These are phyloP conservation scores for Epinephelus fuscoguttatus DNA, from an alignment of 2,113 vertebrate genomes.

Conservation along the genomic window DNA sequence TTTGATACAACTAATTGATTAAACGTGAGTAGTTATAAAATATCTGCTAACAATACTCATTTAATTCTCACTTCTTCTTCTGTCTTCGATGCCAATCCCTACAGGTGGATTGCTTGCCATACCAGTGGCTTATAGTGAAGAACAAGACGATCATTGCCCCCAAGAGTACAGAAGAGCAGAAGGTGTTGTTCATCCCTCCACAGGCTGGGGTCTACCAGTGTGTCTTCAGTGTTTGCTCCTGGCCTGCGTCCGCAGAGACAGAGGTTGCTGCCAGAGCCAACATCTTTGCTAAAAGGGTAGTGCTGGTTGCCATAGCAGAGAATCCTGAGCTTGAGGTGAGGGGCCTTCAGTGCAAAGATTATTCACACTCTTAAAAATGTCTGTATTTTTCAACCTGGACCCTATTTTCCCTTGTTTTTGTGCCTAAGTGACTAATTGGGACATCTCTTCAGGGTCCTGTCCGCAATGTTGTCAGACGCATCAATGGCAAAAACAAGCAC, in stretches of 20 bases:
- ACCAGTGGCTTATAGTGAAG: conserved; percentile 95
- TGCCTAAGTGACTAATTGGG: too few species aligned
- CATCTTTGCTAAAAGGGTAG: conserved; percentile 89
- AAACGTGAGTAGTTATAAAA: neutral
- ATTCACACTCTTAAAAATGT: neutral
- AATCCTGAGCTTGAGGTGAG: conserved; percentile 91
- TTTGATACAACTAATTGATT: neutral
- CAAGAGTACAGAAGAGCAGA: conserved; percentile 91
- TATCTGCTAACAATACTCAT: neutral
- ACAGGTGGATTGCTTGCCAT: conserved; percentile 89
- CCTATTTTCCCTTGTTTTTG: too few species aligned
- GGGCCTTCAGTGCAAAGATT: too few species aligned
- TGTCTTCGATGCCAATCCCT: conserved; percentile 37
- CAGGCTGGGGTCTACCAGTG: conserved; percentile 91
- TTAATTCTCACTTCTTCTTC: neutral
- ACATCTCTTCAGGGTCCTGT: too few species aligned
- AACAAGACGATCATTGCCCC: conserved; percentile 93
- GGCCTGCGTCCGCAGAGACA: conserved; percentile 90
- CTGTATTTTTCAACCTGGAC: too few species aligned
- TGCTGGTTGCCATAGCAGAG: conserved; percentile 92
- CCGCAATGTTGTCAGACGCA: too few species aligned
- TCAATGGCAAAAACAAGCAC: too few species aligned
- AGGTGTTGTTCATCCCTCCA: conserved; percentile 92
- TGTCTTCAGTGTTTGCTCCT: conserved; percentile 91
- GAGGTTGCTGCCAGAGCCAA: conserved; percentile 87